phyloP scores from a whole-genome alignment of 2,888 invertebrate genomes.

The Euspilapteryx auroguttella region DNA sequence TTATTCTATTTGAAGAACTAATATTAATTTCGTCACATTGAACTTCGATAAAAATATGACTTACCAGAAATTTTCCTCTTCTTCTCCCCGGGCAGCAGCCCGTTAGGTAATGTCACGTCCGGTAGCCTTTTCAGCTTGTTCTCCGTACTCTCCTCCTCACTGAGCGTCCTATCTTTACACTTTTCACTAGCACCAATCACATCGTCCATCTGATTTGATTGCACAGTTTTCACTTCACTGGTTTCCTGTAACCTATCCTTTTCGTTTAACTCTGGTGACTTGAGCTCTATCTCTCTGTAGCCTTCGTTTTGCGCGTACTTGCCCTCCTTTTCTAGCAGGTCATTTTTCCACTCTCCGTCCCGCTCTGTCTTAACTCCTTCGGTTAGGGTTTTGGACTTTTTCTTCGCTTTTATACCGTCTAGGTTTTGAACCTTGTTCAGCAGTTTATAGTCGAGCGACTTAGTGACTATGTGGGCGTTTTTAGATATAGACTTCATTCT shows the following conservation, averaged over 20 bases:
- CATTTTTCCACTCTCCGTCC: conserved; percentile 63
- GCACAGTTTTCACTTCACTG: conserved; percentile 36
- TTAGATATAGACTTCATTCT: conserved; percentile 52
- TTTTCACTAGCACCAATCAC: conserved; percentile 36
- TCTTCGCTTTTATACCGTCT: conserved; percentile 40
- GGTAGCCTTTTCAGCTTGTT: conserved; percentile 45
- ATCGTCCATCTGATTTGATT: conserved; percentile 34
- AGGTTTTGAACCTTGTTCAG: conserved; percentile 30
- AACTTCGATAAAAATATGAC: no score
- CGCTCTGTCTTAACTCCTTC: conserved; percentile 28
- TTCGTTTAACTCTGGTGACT: conserved; percentile 43
- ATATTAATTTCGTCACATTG: no score
- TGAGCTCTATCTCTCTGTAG: conserved; percentile 47
- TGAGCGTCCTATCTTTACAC: conserved; percentile 46
- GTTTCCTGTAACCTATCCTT: conserved; percentile 42
- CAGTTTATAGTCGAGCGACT: conserved; percentile 40
- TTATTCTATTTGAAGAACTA: no score
- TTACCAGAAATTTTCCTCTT: conserved; percentile 66
- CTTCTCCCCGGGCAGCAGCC: conserved; percentile 64
- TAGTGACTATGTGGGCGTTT: conserved; percentile 52
- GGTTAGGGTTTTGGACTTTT: conserved; percentile 36
- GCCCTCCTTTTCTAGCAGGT: conserved; percentile 56
- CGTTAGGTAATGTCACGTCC: conserved; percentile 58
- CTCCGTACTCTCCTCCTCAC: conserved; percentile 10
- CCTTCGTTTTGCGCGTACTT: conserved; percentile 53